Conservation (phyloP, 2,888 invertebrate genomes). For the Eugnorisma glareosa region DNA sequence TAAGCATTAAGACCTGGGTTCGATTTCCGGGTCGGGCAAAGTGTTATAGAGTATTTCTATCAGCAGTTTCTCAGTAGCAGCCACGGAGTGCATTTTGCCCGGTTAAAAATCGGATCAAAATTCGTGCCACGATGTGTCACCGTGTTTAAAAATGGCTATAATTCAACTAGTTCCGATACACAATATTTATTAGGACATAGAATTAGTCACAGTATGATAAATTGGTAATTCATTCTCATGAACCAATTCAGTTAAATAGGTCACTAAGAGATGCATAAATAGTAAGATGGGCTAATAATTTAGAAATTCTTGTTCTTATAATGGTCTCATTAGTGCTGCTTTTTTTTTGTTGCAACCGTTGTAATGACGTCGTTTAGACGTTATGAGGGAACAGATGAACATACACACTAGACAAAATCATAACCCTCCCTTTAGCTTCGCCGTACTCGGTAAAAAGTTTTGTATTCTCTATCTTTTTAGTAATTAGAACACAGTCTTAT, state of each 20-base stretch:
- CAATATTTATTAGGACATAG: background rate
- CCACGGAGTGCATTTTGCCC: too few species aligned
- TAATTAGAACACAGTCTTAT: background rate
- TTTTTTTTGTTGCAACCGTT: background rate
- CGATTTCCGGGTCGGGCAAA: too few species aligned
- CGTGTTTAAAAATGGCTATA: background rate
- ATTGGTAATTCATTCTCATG: conserved; percentile 37
- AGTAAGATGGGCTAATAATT: background rate
- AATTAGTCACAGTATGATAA: conserved; percentile 15
- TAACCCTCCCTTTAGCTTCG: background rate
- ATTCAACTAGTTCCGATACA: conserved; percentile 10
- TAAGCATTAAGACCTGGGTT: too few species aligned
- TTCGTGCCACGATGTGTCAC: background rate
- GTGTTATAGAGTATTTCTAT: too few species aligned
- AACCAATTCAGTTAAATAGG: conserved; percentile 28
- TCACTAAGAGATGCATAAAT: background rate
- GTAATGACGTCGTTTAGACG: background rate
- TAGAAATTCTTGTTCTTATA: background rate
- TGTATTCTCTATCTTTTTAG: background rate
- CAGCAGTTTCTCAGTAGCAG: too few species aligned
- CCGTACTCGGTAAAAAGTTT: background rate
- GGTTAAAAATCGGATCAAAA: too few species aligned
- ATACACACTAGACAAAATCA: background rate
- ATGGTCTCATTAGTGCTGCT: background rate
- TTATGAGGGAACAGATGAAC: background rate